Base-by-base conservation (phyloP, 1,140 invertebrate genomes). In the Tetranychus urticae region DNA sequence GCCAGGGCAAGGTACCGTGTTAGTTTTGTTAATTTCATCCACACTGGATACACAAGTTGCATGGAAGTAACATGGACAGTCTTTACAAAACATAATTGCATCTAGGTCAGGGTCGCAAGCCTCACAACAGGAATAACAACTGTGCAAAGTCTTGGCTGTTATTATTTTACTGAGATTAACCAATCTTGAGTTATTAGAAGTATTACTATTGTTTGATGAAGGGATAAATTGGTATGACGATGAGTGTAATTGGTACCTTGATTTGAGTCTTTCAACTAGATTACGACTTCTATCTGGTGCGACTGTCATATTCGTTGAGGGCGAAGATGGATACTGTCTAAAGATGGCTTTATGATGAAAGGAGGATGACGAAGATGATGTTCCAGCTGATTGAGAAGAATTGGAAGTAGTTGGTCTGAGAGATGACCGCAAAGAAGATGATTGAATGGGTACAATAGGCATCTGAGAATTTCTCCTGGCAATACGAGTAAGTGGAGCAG, bases 11-110 rank as follows among this genome's bases (percentile, higher is more conserved):
- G 59, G 59, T 13, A 60, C 47, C 12, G 46, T 14, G 2, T 31
- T 39, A 34, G 59, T 52, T 36, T 48, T 39, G 10, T 36, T 60
- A n/a, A 60, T 60, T 34, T 52, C 46, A 33, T 60, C 46, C 1
- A 60, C 36, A 54, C 12, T 36, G 2, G 59, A 34, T 6, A 37
- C 46, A 39, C 59, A 60, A 8, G 59, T 52, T 3, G 61, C 37
- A 59, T 64, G 63, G 55, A 64, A 64, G n/a, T 63, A 37, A 54
- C 48, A 47, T 23, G 10, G 8, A 60, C 63, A 64, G 13, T n/a
- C 13, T 10, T 55, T 54, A 54, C 63, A 64, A 31, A 55, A n/a
- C 8, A 64, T 35, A 23, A 64, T 54, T 35, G 48, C 42, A 42
- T 64, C 63, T 10, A 50, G 34, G 48, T 34, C 34, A n/a, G 37